Conservation (phyloP, 1,140 invertebrate genomes). For the Sitophilus oryzae region DNA sequence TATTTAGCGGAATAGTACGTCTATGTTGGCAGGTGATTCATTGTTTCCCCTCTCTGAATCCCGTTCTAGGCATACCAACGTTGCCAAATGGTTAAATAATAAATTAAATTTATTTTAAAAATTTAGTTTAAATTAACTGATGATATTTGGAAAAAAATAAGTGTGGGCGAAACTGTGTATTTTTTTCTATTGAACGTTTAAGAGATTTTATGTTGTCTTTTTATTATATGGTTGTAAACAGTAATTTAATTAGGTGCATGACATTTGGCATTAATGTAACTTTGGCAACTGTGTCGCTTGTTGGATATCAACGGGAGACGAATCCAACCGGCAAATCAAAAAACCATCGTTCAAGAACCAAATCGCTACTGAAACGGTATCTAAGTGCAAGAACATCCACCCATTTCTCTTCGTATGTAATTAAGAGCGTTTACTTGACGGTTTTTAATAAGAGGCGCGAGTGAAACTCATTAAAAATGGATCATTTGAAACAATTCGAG, state of each 20-base stretch:
- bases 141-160: no score
- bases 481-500: slow-evolving; percentile 16
- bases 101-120: background rate
- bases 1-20: no score
- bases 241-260: no score
- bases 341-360: background rate
- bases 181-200: no score
- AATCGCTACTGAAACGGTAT: background rate
- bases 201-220: no score
- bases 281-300: background rate
- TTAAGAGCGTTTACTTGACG: no score
- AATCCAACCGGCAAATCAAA: background rate
- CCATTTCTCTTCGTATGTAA: background rate
- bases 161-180: no score
- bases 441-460: background rate
- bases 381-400: background rate
- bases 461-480: no score
- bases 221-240: no score
- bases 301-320: background rate
- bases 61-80: background rate
- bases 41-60: background rate
- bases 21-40: background rate
- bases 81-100: background rate
- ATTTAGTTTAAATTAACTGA: no score
- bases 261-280: background rate